These are phyloP conservation scores for Clanis bilineata DNA, from an alignment of 2,888 invertebrate genomes.

Conservation along the genomic window DNA sequence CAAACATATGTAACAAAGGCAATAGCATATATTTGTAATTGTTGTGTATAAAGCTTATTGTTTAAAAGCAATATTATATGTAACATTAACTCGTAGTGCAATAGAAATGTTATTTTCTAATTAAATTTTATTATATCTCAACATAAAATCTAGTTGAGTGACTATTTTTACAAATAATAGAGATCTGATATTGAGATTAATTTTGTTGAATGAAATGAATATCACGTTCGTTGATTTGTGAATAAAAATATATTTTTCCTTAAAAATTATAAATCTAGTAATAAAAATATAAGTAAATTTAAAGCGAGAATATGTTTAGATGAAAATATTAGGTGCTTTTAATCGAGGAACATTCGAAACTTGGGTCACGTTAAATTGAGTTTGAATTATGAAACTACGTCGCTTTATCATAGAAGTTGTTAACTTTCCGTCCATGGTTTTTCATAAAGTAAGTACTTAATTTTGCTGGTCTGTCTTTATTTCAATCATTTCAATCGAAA, in stretches of 20 bases:
- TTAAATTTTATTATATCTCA: conserved; percentile 65
- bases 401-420: conserved; percentile 43
- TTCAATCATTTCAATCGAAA: not conserved
- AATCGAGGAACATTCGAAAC: conserved; percentile 14
- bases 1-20: conserved; percentile 36
- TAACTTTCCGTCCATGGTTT: conserved; percentile 75
- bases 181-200: conserved; percentile 81
- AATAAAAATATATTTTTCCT: conserved; percentile 46
- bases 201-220: conserved; percentile 50
- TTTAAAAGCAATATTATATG: conserved; percentile 68
- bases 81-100: conserved; percentile 64
- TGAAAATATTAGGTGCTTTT: conserved; percentile 40
- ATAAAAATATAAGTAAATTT: conserved; percentile 1
- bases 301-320: not conserved
- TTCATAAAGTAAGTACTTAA: conserved; percentile 77
- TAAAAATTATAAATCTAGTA: conserved; percentile 26
- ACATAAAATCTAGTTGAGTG: conserved; percentile 44
- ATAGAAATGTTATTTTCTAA: conserved; percentile 75
- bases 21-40: conserved; percentile 34
- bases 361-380: not conserved
- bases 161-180: conserved; percentile 56
- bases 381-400: conserved; percentile 13
- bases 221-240: conserved; percentile 45
- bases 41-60: conserved; percentile 53
- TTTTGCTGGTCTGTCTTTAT: conserved; percentile 56